Conservation (phyloP, 2,113 vertebrate genomes). For the Cyanistes caeruleus region DNA sequence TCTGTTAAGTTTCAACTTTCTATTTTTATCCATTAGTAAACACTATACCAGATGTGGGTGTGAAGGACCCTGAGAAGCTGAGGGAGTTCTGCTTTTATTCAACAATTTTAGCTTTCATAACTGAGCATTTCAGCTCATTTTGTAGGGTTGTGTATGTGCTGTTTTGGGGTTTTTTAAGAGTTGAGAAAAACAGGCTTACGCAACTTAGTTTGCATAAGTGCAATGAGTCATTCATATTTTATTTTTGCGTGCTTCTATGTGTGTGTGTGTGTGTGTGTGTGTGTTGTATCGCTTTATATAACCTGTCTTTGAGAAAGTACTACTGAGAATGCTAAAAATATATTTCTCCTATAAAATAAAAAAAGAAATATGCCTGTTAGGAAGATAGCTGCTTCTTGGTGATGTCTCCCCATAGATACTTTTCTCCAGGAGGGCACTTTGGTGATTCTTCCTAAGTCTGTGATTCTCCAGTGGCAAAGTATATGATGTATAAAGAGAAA, state of each 20-base stretch:
- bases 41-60: conserved; percentile 45
- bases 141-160: conserved; percentile 32
- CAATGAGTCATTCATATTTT: conserved; percentile 67
- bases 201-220: conserved; percentile 69
- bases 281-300: conserved; percentile 50
- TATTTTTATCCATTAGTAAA: conserved; percentile 51
- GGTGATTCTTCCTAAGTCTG: background rate
- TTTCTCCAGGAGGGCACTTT: background rate
- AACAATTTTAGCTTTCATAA: conserved; percentile 53
- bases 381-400: background rate
- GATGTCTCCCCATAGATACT: background rate
- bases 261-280: background rate
- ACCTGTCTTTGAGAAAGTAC: conserved; percentile 26
- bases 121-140: conserved; percentile 26
- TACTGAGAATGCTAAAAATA: conserved; percentile 21
- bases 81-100: conserved; percentile 67
- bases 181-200: conserved; percentile 65
- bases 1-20: conserved; percentile 49
- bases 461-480: background rate
- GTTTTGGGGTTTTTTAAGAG: conserved; percentile 16
- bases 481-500: background rate
- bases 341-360: background rate
- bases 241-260: background rate
- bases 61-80: conserved; percentile 32
- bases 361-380: background rate